Conservation (phyloP, 2,888 invertebrate genomes). For the Bugula neritina region DNA sequence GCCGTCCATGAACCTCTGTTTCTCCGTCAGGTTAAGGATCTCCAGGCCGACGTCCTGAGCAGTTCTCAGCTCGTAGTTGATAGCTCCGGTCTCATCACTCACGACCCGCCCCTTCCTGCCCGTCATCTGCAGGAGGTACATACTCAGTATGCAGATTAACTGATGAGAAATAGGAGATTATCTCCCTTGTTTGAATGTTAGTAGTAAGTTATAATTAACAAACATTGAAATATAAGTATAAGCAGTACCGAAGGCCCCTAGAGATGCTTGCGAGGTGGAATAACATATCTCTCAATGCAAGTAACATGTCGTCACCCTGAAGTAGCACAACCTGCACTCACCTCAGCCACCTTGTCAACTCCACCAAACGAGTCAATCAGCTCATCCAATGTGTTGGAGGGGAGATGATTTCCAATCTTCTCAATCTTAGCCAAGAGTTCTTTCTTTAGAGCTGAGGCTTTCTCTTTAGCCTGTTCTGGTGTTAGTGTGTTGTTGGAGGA, state of each 20-base stretch:
- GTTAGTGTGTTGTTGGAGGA: neutral
- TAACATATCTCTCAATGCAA: no score
- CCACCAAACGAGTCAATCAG: slow-evolving; percentile 96
- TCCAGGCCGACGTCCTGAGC: slow-evolving; percentile 93
- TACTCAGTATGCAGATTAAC: no score
- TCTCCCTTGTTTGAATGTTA: no score
- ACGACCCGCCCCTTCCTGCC: slow-evolving; percentile 75
- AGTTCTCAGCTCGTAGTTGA: slow-evolving; percentile 88
- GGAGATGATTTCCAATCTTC: slow-evolving; percentile 75
- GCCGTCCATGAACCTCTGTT: slow-evolving; percentile 88
- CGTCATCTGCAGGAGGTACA: slow-evolving; percentile 80
- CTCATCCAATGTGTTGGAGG: slow-evolving; percentile 96
- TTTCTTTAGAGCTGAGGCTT: slow-evolving; percentile 71
- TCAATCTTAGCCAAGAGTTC: slow-evolving; percentile 80
- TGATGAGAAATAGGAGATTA: no score
- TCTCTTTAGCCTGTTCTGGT: neutral
- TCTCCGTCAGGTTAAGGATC: slow-evolving; percentile 84
- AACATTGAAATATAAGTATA: no score
- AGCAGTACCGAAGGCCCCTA: no score
- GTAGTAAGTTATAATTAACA: no score
- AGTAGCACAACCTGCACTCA: no score
- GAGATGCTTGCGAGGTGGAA: no score
- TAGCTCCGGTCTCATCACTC: slow-evolving; percentile 76
- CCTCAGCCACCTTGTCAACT: slow-evolving; percentile 93
- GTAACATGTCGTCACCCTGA: no score